Conservation (phyloP, 2,888 invertebrate species). For the Caradrina clavipalpis region DNA sequence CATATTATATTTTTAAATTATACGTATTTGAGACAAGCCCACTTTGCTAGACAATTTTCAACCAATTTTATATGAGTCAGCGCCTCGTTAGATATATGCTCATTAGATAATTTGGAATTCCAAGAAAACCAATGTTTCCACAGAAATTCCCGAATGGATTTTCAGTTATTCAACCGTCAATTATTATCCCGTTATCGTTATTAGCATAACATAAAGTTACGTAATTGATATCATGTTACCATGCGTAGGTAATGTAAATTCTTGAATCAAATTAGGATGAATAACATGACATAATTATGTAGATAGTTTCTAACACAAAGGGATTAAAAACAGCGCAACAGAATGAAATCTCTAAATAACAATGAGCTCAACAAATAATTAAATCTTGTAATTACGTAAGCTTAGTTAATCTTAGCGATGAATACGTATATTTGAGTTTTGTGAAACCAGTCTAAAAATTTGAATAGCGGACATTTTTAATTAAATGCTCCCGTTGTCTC, state of each 20-base stretch:
- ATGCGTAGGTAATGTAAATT: background rate
- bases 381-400: conserved; percentile 33
- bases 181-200: conserved; percentile 18
- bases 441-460: conserved; percentile 66
- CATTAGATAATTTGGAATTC: conserved; percentile 11
- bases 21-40: background rate
- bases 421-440: conserved; percentile 59
- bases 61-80: background rate
- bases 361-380: conserved; percentile 13
- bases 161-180: conserved; percentile 6
- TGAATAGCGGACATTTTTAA: conserved; percentile 75
- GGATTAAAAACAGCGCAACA: background rate
- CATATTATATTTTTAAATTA: conserved; percentile 1
- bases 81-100: background rate
- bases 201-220: conserved; percentile 15
- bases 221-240: background rate
- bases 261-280: background rate
- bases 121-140: conserved; percentile 11
- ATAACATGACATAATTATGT: background rate
- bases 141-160: conserved; percentile 1
- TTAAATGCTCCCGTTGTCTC: conserved; percentile 82
- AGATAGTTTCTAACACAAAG: background rate
- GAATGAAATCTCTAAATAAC: background rate
- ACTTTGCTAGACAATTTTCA: background rate
- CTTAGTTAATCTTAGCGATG: conserved; percentile 39